These are phyloP conservation scores for Dicentrarchus labrax DNA, from an alignment of 2,113 vertebrate species.

Conservation along the genomic window DNA sequence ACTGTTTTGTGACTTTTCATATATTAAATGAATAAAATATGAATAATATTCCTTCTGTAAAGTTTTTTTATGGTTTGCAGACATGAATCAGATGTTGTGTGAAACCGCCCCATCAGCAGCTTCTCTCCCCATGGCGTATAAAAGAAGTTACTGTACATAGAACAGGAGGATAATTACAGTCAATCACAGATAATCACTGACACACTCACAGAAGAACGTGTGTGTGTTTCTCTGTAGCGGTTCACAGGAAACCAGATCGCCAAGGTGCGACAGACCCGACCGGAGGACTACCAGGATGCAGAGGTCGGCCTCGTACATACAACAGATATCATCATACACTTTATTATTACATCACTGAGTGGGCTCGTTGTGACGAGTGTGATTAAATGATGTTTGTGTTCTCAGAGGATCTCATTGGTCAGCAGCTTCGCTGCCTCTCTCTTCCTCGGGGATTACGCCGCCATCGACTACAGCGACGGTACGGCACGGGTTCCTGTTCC, in stretches of 20 bases:
- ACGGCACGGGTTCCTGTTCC: background rate
- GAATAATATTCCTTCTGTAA: no score
- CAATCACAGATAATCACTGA: no score
- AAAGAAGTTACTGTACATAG: no score
- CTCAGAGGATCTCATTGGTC: constrained; percentile 95
- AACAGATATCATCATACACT: no score
- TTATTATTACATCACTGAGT: background rate
- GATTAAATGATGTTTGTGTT: constrained; percentile 24
- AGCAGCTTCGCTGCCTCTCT: constrained; percentile 96
- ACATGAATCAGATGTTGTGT: no score
- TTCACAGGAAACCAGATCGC: constrained; percentile 98
- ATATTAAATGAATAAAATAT: no score
- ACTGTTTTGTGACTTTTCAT: no score
- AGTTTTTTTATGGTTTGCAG: no score
- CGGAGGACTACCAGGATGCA: constrained; percentile 84
- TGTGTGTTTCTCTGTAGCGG: constrained; percentile 83
- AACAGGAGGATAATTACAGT: no score
- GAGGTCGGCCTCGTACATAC: constrained; percentile 85
- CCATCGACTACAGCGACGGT: constrained; percentile 96
- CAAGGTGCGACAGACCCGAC: constrained; percentile 88
- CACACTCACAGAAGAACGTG: background rate
- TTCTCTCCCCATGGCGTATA: no score
- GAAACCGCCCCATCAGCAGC: no score
- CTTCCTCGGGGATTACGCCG: constrained; percentile 90
- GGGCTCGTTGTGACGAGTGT: no score